These are phyloP conservation scores for Ptiloglossa arizonensis DNA, from an alignment of 1,140 invertebrate species.

Conservation along the genomic window DNA sequence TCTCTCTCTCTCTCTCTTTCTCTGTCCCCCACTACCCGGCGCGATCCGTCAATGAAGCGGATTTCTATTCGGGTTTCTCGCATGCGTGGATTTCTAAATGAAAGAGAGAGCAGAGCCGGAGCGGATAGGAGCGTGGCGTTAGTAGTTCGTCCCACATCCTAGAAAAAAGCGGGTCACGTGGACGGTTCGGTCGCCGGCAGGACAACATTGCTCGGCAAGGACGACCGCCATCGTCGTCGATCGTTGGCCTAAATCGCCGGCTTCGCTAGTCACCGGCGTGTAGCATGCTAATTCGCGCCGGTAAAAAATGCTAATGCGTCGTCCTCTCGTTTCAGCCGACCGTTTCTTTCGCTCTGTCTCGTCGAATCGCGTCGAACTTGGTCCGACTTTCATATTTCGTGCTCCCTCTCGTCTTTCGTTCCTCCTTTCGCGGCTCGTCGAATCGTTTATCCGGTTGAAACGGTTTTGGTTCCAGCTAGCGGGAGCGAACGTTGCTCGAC, in stretches of 20 bases:
- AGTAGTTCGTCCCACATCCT: slow-evolving; percentile 45
- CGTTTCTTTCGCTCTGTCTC: background rate
- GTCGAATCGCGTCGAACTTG: background rate
- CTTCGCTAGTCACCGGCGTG: slow-evolving; percentile 45
- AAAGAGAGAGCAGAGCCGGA: slow-evolving; percentile 28
- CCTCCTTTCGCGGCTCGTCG: no score
- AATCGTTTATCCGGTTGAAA: background rate
- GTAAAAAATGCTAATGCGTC: slow-evolving; percentile 49
- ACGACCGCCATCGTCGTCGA: slow-evolving; percentile 50
- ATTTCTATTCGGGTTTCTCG: background rate
- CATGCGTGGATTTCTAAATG: slow-evolving; percentile 37
- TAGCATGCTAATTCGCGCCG: slow-evolving; percentile 55
- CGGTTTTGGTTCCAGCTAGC: background rate
- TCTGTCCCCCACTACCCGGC: background rate
- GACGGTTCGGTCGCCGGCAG: slow-evolving; percentile 47
- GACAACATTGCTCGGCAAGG: slow-evolving; percentile 60
- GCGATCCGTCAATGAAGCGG: slow-evolving; percentile 6
- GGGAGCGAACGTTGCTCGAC: background rate
- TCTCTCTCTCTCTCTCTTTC: background rate
- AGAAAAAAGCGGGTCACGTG: slow-evolving; percentile 60
- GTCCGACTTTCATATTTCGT: slow-evolving; percentile 29
- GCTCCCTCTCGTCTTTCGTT: background rate
- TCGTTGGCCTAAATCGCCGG: slow-evolving; percentile 56
- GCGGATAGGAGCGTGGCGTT: slow-evolving; percentile 9
- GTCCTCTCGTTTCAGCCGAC: slow-evolving; percentile 30